phyloP scores from a whole-genome alignment of 2,888 invertebrate species.

The Drosophila engyochracea region DNA sequence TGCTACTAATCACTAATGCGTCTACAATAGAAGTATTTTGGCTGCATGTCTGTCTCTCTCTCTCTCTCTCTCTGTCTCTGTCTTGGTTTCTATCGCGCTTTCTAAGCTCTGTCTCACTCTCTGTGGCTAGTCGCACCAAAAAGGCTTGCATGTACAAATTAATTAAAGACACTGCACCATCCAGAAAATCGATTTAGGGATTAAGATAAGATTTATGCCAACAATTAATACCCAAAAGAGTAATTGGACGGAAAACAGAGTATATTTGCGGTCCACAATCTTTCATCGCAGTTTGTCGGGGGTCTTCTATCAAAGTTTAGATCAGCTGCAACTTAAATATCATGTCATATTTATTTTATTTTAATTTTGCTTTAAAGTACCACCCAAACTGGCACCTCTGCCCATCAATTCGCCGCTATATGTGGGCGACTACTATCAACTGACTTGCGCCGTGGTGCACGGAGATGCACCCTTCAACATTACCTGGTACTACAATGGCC shows the following conservation, averaged over 20 bases:
- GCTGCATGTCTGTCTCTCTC: conserved; percentile 57
- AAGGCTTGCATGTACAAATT: conserved; percentile 58
- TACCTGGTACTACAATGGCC: conserved; percentile 90
- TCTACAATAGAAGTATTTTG: conserved; percentile 20
- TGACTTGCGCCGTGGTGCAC: conserved; percentile 89
- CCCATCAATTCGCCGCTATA: conserved; percentile 88
- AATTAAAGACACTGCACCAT: conserved; percentile 32
- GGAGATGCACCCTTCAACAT: conserved; percentile 93
- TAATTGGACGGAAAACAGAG: not conserved
- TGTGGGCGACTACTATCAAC: conserved; percentile 88
- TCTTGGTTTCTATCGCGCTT: conserved; percentile 13
- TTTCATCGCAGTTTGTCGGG: not conserved
- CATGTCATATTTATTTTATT: conserved; percentile 33
- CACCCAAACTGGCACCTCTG: conserved; percentile 88
- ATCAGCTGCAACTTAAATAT: conserved; percentile 27
- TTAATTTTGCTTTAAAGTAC: conserved; percentile 85
- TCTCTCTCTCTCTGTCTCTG: conserved; percentile 14
- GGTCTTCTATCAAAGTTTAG: not conserved
- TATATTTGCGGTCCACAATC: not conserved
- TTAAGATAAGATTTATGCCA: not conserved
- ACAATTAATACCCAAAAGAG: not conserved
- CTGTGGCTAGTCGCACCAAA: conserved; percentile 40
- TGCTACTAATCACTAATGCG: conserved; percentile 64
- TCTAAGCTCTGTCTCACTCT: conserved; percentile 16
- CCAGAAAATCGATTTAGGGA: not conserved